Evolutionary conservation across 2,888 invertebrate genomes (phyloP), one percentile per base, ranked within the genome.

Genomic region (Sepiola atlantica): DNA sequence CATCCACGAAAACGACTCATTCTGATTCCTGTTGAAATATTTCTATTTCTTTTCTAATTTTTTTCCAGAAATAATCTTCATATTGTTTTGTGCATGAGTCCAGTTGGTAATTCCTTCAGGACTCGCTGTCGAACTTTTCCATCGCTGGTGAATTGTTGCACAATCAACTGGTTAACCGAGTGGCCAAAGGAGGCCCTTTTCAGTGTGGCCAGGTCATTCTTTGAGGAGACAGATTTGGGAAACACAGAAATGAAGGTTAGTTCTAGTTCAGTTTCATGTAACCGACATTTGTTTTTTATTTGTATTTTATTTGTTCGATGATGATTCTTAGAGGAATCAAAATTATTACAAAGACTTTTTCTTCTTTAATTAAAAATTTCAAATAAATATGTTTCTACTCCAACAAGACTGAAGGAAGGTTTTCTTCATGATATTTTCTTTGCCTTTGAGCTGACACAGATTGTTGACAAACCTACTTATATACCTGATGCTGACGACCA

Each of bases 111-210:
- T 97, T 98, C 98, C 0, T 99, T 99, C 97, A 98, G 98, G 98
- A 98, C 97, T 2, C 96, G 97, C 12, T 97, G 97, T 95, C 97
- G 97, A 93, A 97, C 97, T 97, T 97, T 97, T 96, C 97, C 97
- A 8, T 97, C 97, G 0, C 96, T 97, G 12, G 97, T 97, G n/a
- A 97, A 97, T 96, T 97, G 97, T 95, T 97, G 97, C 95, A 97
- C 97, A 16, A 97, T 97, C 57, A 97, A 97, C 96, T 97, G 97
- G 97, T 97, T 97, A 95, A 98, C 98, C 2, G 98, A 98, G 96
- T 99, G 99, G 99, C 99, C 99, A 0, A 98, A 98, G 24, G 99
- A 99, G 96, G 99, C 99, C 28, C 97, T 99, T 94, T 97, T 98
- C 32, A 98, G 98, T 0, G 99, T 97, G 0, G 99, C 99, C 0